Evolutionary conservation across 2,888 invertebrate genomes (phyloP), one percentile per base, ranked within the genome.

Genomic region (Erebia aethiops): DNA sequence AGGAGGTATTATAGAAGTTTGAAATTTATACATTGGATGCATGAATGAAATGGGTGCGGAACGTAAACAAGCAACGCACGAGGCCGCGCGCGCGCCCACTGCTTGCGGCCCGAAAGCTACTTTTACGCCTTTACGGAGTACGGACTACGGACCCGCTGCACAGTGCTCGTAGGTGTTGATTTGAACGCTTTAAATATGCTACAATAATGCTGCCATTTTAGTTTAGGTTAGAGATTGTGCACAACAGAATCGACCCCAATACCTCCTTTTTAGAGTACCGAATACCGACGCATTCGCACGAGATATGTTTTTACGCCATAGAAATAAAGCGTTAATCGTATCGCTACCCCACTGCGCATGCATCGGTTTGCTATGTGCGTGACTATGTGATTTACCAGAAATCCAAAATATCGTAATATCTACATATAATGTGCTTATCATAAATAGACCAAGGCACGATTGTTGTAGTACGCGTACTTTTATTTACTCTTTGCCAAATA

Each of bases 11-110:
- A n/a, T n/a, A n/a, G n/a, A 51, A 61, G 67, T 73, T 71, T 65
- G 65, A 71, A 71, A 74, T 74, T 69, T 67, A 74, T 75, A 74
- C 72, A 71, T 77, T 77, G 68, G 74, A 78, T 71, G 77, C 73
- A 77, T 84, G 83, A 83, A 84, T 84, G 83, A 79, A 83, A 80
- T 80, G 81, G 76, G 74, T 72, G 76, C 77, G 74, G 75, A 83
- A 84, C 78, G 83, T 84, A 84, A 84, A 84, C 84, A 85, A 82
- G 75, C 77, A 70, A 67, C 65, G 66, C 73, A 77, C 76, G 80
- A 80, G 80, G 80, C 79, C 77, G 77, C 75, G 79, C 77, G 77
- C 74, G 79, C 76, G 76, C 76, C 78, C 77, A 77, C 80, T 70
- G 73, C 71, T 58, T 58, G 67, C 66, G 56, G 66, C 18, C 56